Evolutionary conservation across 1,140 invertebrate genomes (phyloP).

Genomic region (Diabrotica virgifera): DNA sequence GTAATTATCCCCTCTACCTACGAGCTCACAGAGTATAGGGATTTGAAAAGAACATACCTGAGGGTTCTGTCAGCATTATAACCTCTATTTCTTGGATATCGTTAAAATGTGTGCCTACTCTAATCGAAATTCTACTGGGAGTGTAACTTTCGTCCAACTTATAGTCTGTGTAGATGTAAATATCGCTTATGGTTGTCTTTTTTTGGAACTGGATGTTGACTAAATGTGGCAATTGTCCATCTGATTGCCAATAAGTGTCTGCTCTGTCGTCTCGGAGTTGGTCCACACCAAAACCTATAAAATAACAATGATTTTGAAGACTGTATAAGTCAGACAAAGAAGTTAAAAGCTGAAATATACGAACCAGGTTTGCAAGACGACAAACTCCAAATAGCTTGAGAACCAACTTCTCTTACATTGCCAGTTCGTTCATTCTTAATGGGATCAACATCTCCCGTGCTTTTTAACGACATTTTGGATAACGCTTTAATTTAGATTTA

Average conservation of each 20-base stretch:
- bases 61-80: slow-evolving; percentile 90
- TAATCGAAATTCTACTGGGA: slow-evolving; percentile 90
- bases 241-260: slow-evolving; percentile 99
- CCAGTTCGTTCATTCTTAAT: slow-evolving; percentile 70
- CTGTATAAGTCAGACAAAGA: neutral
- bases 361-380: slow-evolving; percentile 96
- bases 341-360: neutral
- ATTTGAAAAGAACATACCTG: slow-evolving; percentile 48
- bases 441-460: slow-evolving; percentile 54
- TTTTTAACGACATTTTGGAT: slow-evolving; percentile 27
- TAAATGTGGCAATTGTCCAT: slow-evolving; percentile 95
- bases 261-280: slow-evolving; percentile 91
- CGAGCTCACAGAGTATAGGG: no score
- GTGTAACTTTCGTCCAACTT: slow-evolving; percentile 99
- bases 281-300: slow-evolving; percentile 92
- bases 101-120: slow-evolving; percentile 95
- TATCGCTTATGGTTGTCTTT: slow-evolving; percentile 93
- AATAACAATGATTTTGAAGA: slow-evolving; percentile 4
- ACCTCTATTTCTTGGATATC: slow-evolving; percentile 97
- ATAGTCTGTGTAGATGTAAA: slow-evolving; percentile 97
- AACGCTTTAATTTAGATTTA: neutral
- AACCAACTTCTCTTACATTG: slow-evolving; percentile 88
- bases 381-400: slow-evolving; percentile 95
- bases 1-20: no score
- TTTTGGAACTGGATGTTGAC: slow-evolving; percentile 97